Evolutionary conservation across 64 coral and sea anemone species (phyloP), one percentile per base, ranked within the genome.

Genomic region (Acropora tenuis): DNA sequence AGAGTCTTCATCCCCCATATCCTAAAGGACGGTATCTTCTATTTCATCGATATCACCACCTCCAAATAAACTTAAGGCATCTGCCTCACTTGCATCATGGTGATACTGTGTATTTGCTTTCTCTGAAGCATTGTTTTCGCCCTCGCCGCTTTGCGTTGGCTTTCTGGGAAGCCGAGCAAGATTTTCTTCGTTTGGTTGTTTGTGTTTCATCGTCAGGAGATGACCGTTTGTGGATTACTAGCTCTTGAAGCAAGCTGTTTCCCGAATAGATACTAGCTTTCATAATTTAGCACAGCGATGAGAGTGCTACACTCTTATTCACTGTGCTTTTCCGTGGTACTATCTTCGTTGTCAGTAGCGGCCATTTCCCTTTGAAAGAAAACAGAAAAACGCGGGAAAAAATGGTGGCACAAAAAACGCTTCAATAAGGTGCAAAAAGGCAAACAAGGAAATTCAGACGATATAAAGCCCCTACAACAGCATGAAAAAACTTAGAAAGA

Each of bases 221-320:
- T 66, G 61, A 66, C 61, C 61, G 61, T 66, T 66, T 66, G 8
- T 17, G 8, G 61, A 0, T 66, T 17, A 66, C 61, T 13, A 66
- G 61, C 61, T 66, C 61, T 66, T 66, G 61, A 17, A 66, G 61
- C 61, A 66, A 66, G 61, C 15, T 66, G 61, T 66, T 66, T 66
- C 61, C 61, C 10, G 61, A 66, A 13, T 66, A 8, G 61, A 66
- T 66, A 15, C 61, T 66, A 66, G 61, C 61, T 66, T 66, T 66
- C 61, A 66, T 66, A 66, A 1, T 66, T 66, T 4, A 66, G 61
- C 15, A 17, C 15, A 66, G 4, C 10, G 17, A 66, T 66, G 15
- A 66, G 61, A 66, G 61, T 66, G 61, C 61, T 78, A 78, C 45
- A 78, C 76, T 78, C 76, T 78, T 78, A 47, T 0, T 78, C 18